These are phyloP conservation scores for Otocyon megalotis DNA, from an alignment of 2,113 vertebrate genomes.

Conservation along the genomic window DNA sequence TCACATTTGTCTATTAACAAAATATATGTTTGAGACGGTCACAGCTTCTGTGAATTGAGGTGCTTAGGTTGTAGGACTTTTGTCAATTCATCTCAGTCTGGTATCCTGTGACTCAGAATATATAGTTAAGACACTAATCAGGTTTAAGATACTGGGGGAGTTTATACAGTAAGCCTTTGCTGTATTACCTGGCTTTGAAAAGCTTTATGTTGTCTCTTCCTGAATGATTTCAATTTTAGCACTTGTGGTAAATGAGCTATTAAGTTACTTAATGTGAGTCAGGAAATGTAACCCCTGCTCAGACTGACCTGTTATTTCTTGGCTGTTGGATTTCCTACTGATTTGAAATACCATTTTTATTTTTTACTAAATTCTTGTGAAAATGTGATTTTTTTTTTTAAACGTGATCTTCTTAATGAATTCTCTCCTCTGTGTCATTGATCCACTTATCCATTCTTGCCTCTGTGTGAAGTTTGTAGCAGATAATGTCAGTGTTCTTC, in stretches of 20 bases:
- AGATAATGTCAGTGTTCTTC: background rate
- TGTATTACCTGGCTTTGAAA: background rate
- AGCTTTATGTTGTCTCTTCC: background rate
- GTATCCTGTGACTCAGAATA: background rate
- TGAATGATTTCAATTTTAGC: conserved; percentile 9
- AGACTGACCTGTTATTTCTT: background rate
- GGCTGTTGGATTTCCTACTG: background rate
- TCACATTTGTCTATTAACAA: background rate
- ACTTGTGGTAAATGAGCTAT: background rate
- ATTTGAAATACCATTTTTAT: conserved; percentile 29
- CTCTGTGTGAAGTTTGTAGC: background rate
- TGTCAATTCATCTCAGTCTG: background rate
- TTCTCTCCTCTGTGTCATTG: background rate
- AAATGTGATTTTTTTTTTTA: background rate
- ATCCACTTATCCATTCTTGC: background rate
- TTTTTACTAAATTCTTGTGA: background rate
- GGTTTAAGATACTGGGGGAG: background rate
- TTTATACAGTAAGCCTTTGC: background rate
- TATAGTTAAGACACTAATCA: background rate
- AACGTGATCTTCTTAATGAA: background rate
- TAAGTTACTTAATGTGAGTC: background rate
- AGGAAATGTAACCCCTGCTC: background rate
- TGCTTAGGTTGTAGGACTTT: background rate
- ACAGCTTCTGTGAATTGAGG: background rate
- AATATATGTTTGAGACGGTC: background rate